These are phyloP conservation scores for Athrips mouffetella DNA, from an alignment of 2,888 invertebrate genomes.

Conservation along the genomic window DNA sequence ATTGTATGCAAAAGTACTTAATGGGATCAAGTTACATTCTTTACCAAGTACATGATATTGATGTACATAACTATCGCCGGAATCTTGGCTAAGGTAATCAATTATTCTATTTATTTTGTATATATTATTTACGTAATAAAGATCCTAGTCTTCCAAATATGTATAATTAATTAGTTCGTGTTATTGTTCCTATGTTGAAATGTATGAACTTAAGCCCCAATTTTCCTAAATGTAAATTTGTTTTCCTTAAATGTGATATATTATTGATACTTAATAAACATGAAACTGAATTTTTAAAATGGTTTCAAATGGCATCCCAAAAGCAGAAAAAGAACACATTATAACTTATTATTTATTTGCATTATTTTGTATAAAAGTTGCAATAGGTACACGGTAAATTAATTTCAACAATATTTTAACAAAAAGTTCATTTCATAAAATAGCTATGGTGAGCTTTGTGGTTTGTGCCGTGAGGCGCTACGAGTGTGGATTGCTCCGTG, in stretches of 20 bases:
- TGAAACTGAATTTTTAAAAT: no score
- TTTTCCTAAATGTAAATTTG: no score
- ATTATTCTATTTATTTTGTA: neutral
- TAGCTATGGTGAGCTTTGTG: slow-evolving; percentile 57
- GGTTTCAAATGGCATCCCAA: neutral
- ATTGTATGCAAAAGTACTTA: no score
- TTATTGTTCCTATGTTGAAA: slow-evolving; percentile 7
- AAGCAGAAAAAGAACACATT: slow-evolving; percentile 24
- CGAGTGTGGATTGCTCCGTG: no score
- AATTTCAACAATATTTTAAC: slow-evolving; percentile 58
- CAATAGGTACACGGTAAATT: slow-evolving; percentile 63
- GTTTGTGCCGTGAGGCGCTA: no score
- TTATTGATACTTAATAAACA: no score
- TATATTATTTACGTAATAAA: neutral
- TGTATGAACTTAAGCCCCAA: neutral
- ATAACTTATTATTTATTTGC: slow-evolving; percentile 66
- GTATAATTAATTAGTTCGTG: slow-evolving; percentile 1
- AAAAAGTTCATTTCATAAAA: slow-evolving; percentile 61
- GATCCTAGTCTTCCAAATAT: slow-evolving; percentile 25
- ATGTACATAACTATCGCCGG: no score
- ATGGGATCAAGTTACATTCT: no score
- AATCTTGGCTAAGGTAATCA: no score
- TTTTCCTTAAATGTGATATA: no score
- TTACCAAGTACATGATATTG: no score
- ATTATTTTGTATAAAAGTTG: slow-evolving; percentile 76